phyloP scores from a whole-genome alignment of 2,797 vertebrate species.

The Eulemur albifrons region DNA sequence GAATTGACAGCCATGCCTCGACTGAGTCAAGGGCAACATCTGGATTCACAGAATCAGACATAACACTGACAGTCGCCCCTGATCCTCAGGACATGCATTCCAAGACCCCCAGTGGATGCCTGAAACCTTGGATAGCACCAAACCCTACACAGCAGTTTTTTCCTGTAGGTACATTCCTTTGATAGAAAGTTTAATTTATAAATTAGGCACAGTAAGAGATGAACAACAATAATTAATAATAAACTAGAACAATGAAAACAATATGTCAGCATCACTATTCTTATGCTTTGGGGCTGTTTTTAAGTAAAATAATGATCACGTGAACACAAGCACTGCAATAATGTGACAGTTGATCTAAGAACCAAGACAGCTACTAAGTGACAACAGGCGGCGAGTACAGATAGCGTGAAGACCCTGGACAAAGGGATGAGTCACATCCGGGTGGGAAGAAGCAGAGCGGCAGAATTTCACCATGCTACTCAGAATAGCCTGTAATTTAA shows the following conservation, averaged over 20 bases:
- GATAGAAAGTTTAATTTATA: not conserved
- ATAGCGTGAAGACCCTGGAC: fast-evolving
- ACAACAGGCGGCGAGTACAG: fast-evolving
- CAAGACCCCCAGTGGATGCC: too few relatives aligned
- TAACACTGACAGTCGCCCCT: not conserved
- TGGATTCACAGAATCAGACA: not conserved
- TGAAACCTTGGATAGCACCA: not conserved
- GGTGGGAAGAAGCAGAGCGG: too few relatives aligned
- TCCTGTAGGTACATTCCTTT: not conserved
- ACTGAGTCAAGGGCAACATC: not conserved
- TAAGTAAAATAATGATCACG: not conserved
- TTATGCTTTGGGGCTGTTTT: not conserved
- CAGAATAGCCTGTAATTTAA: not conserved
- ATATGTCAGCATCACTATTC: not conserved
- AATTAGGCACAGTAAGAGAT: not conserved
- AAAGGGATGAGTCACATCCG: not conserved
- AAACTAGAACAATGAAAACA: not conserved
- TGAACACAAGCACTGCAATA: not conserved
- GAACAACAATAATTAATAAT: not conserved
- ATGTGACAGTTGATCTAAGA: not conserved
- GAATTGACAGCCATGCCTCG: not conserved
- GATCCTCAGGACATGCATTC: not conserved
- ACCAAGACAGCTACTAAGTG: not conserved
- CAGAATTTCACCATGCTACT: not conserved
- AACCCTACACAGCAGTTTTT: not conserved